Conservation (phyloP, 2,888 invertebrate genomes). For the Drosophila merina region DNA sequence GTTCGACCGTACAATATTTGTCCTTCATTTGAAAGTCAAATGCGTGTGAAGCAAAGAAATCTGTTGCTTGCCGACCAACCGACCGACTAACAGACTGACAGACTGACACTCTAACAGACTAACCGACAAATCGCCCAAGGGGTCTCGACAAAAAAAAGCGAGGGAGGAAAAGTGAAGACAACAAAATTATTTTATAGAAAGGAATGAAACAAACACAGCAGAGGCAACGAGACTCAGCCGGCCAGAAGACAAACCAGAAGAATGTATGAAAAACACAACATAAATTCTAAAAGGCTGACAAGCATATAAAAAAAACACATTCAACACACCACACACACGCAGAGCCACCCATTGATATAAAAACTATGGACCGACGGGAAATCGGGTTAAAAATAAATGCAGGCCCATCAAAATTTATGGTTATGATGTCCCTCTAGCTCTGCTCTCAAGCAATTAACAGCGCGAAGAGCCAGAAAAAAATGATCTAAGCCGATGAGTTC, state of each 20-base stretch:
- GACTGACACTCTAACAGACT: conserved; percentile 10
- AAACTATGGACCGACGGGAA: conserved; percentile 63
- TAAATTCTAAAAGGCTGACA: conserved; percentile 74
- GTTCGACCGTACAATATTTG: conserved; percentile 73
- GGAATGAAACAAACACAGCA: conserved; percentile 42
- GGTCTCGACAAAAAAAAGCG: conserved; percentile 8
- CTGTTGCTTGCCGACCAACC: conserved; percentile 65
- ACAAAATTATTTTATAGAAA: conserved; percentile 48
- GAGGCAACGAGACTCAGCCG: not conserved
- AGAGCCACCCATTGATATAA: conserved; percentile 61
- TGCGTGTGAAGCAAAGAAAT: conserved; percentile 72
- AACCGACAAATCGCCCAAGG: conserved; percentile 29
- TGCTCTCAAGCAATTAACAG: conserved; percentile 48
- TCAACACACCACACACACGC: conserved; percentile 41
- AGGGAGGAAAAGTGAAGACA: conserved; percentile 29
- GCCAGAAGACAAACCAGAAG: conserved; percentile 64
- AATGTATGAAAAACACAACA: conserved; percentile 76
- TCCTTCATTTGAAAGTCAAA: conserved; percentile 81
- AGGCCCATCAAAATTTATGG: conserved; percentile 67
- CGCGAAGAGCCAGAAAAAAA: conserved; percentile 18
- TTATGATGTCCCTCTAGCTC: conserved; percentile 51
- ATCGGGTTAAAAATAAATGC: conserved; percentile 76
- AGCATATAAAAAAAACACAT: conserved; percentile 57
- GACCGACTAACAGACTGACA: conserved; percentile 23
- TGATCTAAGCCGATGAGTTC: conserved; percentile 11